Evolutionary conservation across 2,113 vertebrate genomes (phyloP), one percentile per base, ranked within the genome.

Genomic region (Odobenus rosmarus): DNA sequence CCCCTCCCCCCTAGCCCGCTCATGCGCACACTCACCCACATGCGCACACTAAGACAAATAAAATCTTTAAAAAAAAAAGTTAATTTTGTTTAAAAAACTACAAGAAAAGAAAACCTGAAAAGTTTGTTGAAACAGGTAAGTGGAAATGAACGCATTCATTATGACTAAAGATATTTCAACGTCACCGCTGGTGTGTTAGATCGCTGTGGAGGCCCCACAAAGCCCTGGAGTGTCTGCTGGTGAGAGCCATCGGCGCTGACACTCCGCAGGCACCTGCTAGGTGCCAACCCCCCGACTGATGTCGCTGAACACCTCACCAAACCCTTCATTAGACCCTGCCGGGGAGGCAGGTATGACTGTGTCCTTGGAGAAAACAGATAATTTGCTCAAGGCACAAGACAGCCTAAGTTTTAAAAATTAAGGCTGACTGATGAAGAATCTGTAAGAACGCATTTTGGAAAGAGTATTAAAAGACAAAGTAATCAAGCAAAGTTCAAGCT

Each of bases 231-330:
- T 10, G 36, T 0, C 12, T 4, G 26, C 10, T 7, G 42, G 5
- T 18, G 46, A 92, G 0, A 21, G 76, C 64, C 42, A 2, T 23
- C 4, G 0, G 7, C 5, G 53, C 36, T 4, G 24, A 62, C 46
- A 12, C 28, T 59, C 62, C 6, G n/a, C 89, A 61, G 61, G 77
- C 33, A 33, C 86, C 31, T 18, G 57, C 46, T n/a, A 15, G 7
- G 7, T 3, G 18, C 24, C 0, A 1, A 1, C 39, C n/a, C 64
- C 72, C 3, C 10, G 3, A 33, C 74, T 0, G 7, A 24, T 1
- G 39, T 36, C 64, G 12, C 0, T 15, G n/a, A 16, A 19, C 69
- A 12, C 49, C 57, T 57, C 88, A 12, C 13, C 1, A 31, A 26
- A 8, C 15, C 77, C 49, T 62, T 49, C 71, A 5, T 10, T 0